Conservation (phyloP, 2,113 vertebrate species). For the Pachyramphus minor region DNA sequence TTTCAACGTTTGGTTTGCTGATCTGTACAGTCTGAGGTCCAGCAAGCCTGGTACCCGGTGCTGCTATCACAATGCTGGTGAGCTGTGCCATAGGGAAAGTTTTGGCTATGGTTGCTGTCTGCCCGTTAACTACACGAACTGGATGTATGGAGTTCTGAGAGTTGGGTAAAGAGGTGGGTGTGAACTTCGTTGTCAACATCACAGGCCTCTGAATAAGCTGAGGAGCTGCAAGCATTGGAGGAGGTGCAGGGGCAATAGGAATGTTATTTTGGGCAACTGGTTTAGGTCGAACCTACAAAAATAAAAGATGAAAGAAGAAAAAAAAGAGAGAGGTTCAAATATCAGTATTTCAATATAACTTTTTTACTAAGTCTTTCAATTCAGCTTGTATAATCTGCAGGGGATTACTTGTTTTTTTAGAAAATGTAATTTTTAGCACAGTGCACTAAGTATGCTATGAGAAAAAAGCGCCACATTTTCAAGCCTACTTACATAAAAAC, state of each 20-base stretch:
- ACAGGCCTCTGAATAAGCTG: constrained; percentile 94
- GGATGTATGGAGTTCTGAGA: constrained; percentile 93
- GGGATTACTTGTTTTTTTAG: neutral
- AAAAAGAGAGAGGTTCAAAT: neutral
- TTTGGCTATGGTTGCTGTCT: constrained; percentile 86
- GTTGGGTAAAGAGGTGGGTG: constrained; percentile 82
- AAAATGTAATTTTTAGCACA: neutral
- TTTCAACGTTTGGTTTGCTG: constrained; percentile 89
- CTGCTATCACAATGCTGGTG: constrained; percentile 95
- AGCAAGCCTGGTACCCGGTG: constrained; percentile 79
- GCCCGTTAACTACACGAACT: constrained; percentile 94
- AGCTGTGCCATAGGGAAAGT: constrained; percentile 85
- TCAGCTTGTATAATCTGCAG: neutral
- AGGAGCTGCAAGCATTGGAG: constrained; percentile 95
- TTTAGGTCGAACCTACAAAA: constrained; percentile 88
- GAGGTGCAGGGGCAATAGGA: constrained; percentile 94
- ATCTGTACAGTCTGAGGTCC: constrained; percentile 90
- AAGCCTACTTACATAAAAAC: constrained; percentile 8
- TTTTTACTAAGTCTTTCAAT: neutral
- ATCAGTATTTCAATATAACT: neutral
- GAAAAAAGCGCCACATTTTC: neutral
- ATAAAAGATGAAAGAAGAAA: neutral
- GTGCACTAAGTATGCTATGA: neutral
- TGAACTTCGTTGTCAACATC: constrained; percentile 93
- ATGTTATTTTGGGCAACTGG: constrained; percentile 89